Evolutionary conservation across 2,888 invertebrate genomes (phyloP), one percentile per base, ranked within the genome.

Genomic region (Pristionchus maxplancki): DNA sequence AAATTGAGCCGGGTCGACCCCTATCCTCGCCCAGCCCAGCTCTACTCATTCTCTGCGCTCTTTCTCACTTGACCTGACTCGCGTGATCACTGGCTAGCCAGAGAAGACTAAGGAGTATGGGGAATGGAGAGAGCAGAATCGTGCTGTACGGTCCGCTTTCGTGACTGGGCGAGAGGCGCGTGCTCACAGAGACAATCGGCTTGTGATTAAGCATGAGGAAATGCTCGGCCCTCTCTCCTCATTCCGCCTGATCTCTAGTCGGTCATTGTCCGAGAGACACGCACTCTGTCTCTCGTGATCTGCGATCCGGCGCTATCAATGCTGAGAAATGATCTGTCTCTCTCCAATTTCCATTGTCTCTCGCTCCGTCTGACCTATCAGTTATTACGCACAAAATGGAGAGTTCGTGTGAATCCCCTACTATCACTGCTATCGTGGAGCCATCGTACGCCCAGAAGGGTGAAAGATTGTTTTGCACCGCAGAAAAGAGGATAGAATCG

Each of bases 381-480:
- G 31, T 0, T 11, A 64, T n/a, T n/a, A n/a, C n/a, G 44, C 44
- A 44, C 8, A 44, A 44, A 44, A 44, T 44, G 64, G 31, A 64
- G 8, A 64, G 64, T n/a, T 28, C 28, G 64, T 31, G 53, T 53
- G 53, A 62, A 62, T 62, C 28, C 53, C 6, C 53, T 53, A 24
- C 53, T 17, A 64, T 8, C 20, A 24, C 58, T 4, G 58, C 37
- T 71, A 71, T 71, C 67, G 31, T 37, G 67, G 67, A 71, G 67
- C 67, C 67, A 37, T 4, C 28, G 28, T 20, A 20, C 31, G 62
- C 24, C 3, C 11, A n/a, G n/a, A n/a, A 20, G 71, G 74, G 74
- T 78, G 74, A 78, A 78, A 78, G 74, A 78, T 78, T 78, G 74
- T 78, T 78, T 40, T 78, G 74, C 74, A 78, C 74, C 44, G 74